Evolutionary conservation across 2,888 invertebrate species (phyloP).

Genomic region (Cistogaster globosa): DNA sequence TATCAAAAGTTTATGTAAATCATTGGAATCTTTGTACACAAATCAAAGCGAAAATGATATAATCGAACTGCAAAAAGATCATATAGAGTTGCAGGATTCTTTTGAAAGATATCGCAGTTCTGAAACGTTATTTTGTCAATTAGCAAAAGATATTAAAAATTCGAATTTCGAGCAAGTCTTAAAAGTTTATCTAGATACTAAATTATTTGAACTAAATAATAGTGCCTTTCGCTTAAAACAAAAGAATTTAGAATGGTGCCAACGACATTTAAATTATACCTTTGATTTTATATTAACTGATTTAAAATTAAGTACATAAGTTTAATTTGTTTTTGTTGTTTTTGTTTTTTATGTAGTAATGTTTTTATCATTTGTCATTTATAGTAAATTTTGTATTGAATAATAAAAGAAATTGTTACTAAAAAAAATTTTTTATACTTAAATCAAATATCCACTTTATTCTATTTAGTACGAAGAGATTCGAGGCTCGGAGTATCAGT

Average conservation of each 20-base stretch:
- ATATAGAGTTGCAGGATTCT: conserved; percentile 16
- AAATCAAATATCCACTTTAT: too few relatives aligned
- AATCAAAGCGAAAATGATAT: background rate
- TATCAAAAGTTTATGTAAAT: conserved; percentile 16
- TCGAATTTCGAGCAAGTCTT: conserved; percentile 31
- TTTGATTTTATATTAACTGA: conserved; percentile 14
- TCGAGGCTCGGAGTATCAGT: too few relatives aligned
- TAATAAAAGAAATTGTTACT: too few relatives aligned
- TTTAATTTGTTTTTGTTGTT: background rate
- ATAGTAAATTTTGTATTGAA: too few relatives aligned
- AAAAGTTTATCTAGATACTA: conserved; percentile 42
- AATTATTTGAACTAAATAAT: conserved; percentile 36
- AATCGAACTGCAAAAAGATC: background rate
- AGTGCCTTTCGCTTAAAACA: conserved; percentile 19
- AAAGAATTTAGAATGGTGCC: conserved; percentile 37
- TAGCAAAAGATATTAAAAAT: conserved; percentile 15
- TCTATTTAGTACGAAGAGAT: too few relatives aligned
- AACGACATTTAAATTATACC: conserved; percentile 32
- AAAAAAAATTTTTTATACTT: too few relatives aligned
- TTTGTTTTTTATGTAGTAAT: too few relatives aligned
- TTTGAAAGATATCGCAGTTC: conserved; percentile 36
- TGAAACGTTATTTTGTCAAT: conserved; percentile 17
- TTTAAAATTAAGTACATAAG: background rate
- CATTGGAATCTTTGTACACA: conserved; percentile 11
- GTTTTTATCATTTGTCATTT: too few relatives aligned